A percentile compares a stretch with the other conserved stretches of the same genome.
Conservation (phyloP, 2,888 invertebrate genomes). For the Gymnoscelis rufifasciata region DNA sequence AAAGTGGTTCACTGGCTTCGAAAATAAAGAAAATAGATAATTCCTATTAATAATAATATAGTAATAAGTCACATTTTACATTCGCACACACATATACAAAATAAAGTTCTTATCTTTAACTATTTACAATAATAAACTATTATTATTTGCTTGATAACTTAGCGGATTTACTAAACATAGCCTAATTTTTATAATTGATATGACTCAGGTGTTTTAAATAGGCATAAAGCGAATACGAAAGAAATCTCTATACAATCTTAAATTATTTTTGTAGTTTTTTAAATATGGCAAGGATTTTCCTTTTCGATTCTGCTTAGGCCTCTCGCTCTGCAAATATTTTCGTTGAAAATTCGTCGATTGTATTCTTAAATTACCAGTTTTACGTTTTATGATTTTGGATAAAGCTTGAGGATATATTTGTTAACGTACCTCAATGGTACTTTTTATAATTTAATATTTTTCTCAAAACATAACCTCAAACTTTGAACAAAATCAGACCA, state of each 20-base stretch:
- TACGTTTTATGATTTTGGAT: constrained; percentile 28
- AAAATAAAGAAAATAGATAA: constrained; percentile 34
- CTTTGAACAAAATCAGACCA: constrained; percentile 38
- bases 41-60: constrained; percentile 44
- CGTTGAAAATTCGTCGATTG: constrained; percentile 41
- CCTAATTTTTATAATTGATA: constrained; percentile 66
- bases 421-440: not conserved
- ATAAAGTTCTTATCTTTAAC: constrained; percentile 40
- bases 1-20: constrained; percentile 17
- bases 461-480: constrained; percentile 37
- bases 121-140: constrained; percentile 48
- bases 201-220: constrained; percentile 65
- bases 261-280: constrained; percentile 24
- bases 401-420: constrained; percentile 28
- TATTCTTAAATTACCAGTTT: constrained; percentile 24
- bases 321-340: constrained; percentile 31
- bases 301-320: constrained; percentile 53
- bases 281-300: constrained; percentile 31
- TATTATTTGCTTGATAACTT: constrained; percentile 41
- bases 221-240: constrained; percentile 43
- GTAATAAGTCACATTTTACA: constrained; percentile 66
- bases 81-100: constrained; percentile 73
- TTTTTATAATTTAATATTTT: constrained; percentile 3
- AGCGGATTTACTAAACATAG: constrained; percentile 56
- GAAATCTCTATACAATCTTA: constrained; percentile 37